Evolutionary conservation across 2,888 invertebrate genomes (phyloP), one percentile per base, ranked within the genome.

Genomic region (Chloroclystis v-ata): DNA sequence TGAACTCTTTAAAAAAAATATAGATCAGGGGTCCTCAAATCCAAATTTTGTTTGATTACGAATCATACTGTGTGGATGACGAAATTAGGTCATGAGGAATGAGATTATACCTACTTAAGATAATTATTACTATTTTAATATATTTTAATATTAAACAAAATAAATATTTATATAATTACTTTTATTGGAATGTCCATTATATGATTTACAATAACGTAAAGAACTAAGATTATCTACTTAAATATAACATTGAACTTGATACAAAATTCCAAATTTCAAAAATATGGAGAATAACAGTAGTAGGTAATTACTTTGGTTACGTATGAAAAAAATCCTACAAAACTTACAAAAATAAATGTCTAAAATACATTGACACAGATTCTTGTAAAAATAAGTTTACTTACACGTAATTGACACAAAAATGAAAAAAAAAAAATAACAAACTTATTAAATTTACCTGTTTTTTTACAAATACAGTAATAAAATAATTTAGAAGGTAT

Each of bases 121-220:
- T 5, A 4, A 20, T 20, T 20, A 20, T 4, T 20, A 20, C 20
- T 20, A 20, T 20, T 20, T 20, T 20, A 20, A 20, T 2, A 20
- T 20, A 20, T 2, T 2, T 20, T 4, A 20, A 2, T 20, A 20
- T 4, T 4, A 20, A 5, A 20, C 20, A 5, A 20, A 20, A 20
- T 20, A 4, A n/a, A 4, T 20, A 2, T 20, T 20, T 78, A 78
- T 72, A 78, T 74, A 78, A 59, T 56, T 65, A 60, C 69, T 78
- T 77, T 81, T 73, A 78, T 81, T 84, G 83, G 83, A 84, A 84
- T 84, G 83, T 84, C 67, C 67, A 70, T 75, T 76, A 77, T 67
- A 75, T 67, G 56, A 66, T 68, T 67, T 66, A 69, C 65, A 78
- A 65, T 72, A 75, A 60, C 69, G 60, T 68, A 68, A 68, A 65